Evolutionary conservation across 2,888 invertebrate genomes (phyloP).

Genomic region (Spialia ferax): DNA sequence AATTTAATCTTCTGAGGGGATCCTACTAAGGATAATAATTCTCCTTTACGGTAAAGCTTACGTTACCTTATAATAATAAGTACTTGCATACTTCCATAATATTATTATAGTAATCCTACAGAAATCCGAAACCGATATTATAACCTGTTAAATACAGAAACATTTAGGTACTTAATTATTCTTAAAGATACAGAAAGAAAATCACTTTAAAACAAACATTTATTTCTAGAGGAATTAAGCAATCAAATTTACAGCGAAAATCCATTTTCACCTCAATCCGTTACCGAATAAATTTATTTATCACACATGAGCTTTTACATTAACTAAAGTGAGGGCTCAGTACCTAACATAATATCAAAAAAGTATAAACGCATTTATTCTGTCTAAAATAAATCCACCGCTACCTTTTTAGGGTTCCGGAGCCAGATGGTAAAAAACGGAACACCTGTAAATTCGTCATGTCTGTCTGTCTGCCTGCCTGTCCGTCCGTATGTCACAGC

Average conservation of each 20-base stretch:
- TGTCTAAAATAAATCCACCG: conserved; percentile 6
- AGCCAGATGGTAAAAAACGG: too few species aligned
- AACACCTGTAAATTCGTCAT: too few species aligned
- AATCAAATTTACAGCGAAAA: conserved; percentile 28
- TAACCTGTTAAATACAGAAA: too few species aligned
- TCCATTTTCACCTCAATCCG: conserved; percentile 11
- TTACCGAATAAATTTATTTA: conserved; percentile 27
- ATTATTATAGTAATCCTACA: too few species aligned
- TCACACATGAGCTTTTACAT: conserved; percentile 28
- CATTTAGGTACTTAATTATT: background rate
- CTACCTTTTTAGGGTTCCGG: background rate
- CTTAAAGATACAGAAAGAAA: conserved; percentile 26
- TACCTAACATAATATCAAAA: background rate
- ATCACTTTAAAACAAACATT: conserved; percentile 21
- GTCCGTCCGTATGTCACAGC: too few species aligned
- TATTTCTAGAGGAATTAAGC: background rate
- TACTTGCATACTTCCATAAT: too few species aligned
- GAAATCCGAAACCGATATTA: too few species aligned
- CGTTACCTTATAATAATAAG: too few species aligned
- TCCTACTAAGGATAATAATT: too few species aligned
- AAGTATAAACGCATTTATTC: conserved; percentile 20
- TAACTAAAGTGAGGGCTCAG: conserved; percentile 36
- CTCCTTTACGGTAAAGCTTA: too few species aligned
- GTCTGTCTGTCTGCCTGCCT: too few species aligned
- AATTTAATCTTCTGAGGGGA: too few species aligned